Base-by-base conservation (phyloP, 2,797 vertebrate species). In the Chromobotia macracanthus region DNA sequence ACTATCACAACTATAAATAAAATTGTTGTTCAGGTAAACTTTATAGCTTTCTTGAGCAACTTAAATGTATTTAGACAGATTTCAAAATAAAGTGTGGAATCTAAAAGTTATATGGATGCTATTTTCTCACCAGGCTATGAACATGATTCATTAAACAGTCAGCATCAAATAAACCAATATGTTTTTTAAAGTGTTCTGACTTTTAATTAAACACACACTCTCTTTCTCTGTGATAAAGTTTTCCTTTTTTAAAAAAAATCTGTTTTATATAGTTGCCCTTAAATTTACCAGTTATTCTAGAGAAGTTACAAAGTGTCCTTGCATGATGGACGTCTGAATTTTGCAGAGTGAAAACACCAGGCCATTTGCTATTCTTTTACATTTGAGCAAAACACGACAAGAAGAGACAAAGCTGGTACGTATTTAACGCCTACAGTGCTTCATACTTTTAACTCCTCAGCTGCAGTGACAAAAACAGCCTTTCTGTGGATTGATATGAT, bases 401-500 rank as follows among this genome's bases (percentile, higher is more conserved):
- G 75, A 72, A 35, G 19, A 80, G 18, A 63, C 58, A 41, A 80
- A 80, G 71, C 66, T 73, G 55, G 48, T 82, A 69, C 70, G 73
- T 80, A 73, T 79, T 72, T 64, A 79, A 65, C 79, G 12, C 81
- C 81, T 76, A 81, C 81, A 60, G 55, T 55, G 58, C 46, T 81
- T 82, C 55, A 76, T 25, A 55, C 55, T 75, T 69, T 63, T 73
- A 56, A 44, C 72, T 82, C 53, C 25, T 56, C 55, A 75, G 61
- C 72, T 72, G 75, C 19, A 70, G 75, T 79, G 55, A 79, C 68
- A 80, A 76, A 48, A 66, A 19, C 48, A 76, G 63, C 28, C 64
- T 80, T 18, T 68, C 80, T 80, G 84, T 12, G 80, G 81, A 80
- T 60, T 77, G 76, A 67, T 80, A 73, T 67, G 19, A 35, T 84